Conservation (phyloP, 2,113 vertebrate species). For the Dromaius novaehollandiae region DNA sequence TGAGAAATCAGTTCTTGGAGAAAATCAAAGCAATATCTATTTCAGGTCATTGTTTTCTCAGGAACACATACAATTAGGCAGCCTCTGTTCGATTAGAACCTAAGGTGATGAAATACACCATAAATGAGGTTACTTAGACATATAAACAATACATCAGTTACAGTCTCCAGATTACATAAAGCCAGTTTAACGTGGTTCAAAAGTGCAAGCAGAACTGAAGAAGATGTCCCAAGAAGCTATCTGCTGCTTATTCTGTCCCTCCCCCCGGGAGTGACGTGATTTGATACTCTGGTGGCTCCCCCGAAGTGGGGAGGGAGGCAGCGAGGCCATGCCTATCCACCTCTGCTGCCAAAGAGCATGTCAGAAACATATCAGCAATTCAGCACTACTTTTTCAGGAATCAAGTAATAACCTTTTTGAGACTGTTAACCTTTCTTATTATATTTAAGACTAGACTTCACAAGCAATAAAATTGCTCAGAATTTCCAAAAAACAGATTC, state of each 20-base stretch:
- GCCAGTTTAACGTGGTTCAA: neutral
- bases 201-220: neutral
- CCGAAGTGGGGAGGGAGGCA: neutral
- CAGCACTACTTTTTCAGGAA: neutral
- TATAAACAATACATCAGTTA: neutral
- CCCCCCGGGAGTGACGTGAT: rapidly evolving
- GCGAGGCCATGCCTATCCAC: rapidly evolving
- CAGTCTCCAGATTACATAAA: neutral
- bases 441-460: neutral
- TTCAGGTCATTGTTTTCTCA: neutral
- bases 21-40: neutral
- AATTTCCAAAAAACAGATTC: neutral
- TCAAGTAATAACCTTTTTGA: neutral
- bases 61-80: neutral
- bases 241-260: neutral
- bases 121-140: neutral
- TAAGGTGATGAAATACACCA: neutral
- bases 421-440: neutral
- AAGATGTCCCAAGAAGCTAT: neutral
- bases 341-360: neutral
- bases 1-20: neutral
- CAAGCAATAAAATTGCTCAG: neutral
- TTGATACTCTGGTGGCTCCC: neutral
- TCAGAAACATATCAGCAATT: neutral
- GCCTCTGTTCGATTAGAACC: neutral